Conservation (phyloP, 2,797 vertebrate species). For the Hydrocynus forskahlii region DNA sequence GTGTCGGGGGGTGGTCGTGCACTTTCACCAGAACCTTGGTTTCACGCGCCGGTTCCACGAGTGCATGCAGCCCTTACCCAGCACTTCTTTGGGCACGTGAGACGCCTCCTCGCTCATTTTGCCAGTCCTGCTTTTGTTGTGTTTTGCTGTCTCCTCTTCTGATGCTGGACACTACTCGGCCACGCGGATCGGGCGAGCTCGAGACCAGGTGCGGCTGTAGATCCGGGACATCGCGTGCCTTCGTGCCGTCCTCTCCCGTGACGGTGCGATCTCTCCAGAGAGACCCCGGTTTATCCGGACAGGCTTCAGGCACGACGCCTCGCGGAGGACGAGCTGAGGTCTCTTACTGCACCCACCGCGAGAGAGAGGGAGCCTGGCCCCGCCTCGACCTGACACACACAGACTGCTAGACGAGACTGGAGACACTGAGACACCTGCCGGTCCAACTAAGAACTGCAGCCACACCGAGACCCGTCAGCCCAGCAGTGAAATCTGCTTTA, state of each 20-base stretch:
- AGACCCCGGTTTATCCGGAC: background rate
- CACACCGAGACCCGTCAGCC: background rate
- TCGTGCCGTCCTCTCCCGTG: background rate
- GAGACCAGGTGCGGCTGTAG: background rate
- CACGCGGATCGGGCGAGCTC: background rate
- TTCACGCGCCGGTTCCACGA: background rate
- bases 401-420: background rate
- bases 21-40: background rate
- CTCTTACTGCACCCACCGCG: background rate
- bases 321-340: background rate
- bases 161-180: background rate
- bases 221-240: slow-evolving; percentile 1
- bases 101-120: slow-evolving; percentile 45
- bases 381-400: background rate
- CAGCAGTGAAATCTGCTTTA: too few relatives aligned
- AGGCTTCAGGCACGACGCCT: background rate
- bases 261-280: background rate
- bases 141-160: background rate
- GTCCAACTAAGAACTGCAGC: background rate
- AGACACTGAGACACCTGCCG: slow-evolving; percentile 13
- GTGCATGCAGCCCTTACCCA: slow-evolving; percentile 34
- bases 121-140: background rate
- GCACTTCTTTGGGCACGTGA: slow-evolving; percentile 43
- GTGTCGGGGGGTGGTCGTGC: too few relatives aligned
- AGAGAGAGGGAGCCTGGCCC: background rate